Conservation (phyloP, 2,797 vertebrate species). For the Danio aesculapii region DNA sequence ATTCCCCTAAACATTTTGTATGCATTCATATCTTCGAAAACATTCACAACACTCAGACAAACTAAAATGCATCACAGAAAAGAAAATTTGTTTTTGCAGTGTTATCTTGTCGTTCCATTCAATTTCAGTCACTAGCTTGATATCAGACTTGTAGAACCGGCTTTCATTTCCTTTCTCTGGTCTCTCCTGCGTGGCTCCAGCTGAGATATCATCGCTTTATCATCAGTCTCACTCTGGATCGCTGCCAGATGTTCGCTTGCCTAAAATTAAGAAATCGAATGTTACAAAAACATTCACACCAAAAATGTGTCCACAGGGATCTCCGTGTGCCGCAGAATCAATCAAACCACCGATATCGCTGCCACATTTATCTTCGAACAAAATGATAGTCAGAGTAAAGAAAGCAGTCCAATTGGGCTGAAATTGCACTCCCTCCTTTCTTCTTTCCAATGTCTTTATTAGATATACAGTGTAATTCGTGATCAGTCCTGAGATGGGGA, state of each 20-base stretch:
- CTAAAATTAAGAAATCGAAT: constrained; percentile 32
- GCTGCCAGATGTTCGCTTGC: constrained; percentile 40
- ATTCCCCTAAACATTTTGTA: not conserved
- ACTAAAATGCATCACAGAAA: not conserved
- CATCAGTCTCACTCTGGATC: constrained; percentile 37
- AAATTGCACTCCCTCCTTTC: not conserved
- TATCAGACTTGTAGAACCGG: constrained; percentile 6
- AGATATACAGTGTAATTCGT: constrained; percentile 49
- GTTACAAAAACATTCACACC: not conserved
- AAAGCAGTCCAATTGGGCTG: constrained; percentile 32
- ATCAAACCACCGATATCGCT: constrained; percentile 3
- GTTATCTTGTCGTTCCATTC: constrained; percentile 3
- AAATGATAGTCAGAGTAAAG: constrained; percentile 12
- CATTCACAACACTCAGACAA: not conserved
- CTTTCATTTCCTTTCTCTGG: constrained; percentile 19
- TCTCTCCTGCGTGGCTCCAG: constrained; percentile 10
- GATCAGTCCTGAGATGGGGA: constrained; percentile 26
- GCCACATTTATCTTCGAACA: constrained; percentile 22
- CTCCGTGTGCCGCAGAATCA: constrained; percentile 13
- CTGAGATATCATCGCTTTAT: constrained; percentile 21
- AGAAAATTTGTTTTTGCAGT: not conserved
- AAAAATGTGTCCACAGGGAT: constrained; percentile 29
- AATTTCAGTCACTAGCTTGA: constrained; percentile 1
- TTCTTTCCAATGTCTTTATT: constrained; percentile 21
- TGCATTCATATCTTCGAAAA: not conserved